Conservation (phyloP, 2,797 vertebrate species). For the Myotis findleyi region DNA sequence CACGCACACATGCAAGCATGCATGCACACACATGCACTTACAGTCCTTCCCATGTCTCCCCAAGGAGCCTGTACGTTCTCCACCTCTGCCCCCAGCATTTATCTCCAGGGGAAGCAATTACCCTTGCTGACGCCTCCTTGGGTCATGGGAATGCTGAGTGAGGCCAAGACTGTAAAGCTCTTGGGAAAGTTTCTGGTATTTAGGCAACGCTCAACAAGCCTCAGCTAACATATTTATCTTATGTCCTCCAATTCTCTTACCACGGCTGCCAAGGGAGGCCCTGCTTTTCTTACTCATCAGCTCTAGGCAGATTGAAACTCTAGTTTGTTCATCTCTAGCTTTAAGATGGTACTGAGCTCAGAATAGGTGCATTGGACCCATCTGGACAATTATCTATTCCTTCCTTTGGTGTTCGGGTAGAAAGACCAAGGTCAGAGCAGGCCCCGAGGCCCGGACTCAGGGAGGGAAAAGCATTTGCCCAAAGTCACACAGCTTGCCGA, state of each 20-base stretch:
- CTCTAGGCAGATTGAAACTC: neutral
- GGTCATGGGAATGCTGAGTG: neutral
- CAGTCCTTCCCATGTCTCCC: neutral
- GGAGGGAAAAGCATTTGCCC: neutral
- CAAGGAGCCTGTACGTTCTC: neutral
- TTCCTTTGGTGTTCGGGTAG: neutral
- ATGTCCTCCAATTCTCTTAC: neutral
- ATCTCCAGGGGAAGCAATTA: neutral
- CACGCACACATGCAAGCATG: fast-evolving
- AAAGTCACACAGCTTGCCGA: neutral
- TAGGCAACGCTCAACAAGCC: neutral
- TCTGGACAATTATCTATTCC: neutral
- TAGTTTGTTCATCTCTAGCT: neutral
- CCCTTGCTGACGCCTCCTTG: neutral
- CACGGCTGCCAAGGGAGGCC: neutral
- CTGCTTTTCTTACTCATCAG: neutral
- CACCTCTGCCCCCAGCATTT: neutral
- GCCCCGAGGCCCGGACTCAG: neutral
- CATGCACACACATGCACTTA: neutral
- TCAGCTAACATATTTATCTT: neutral
- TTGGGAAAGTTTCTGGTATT: neutral
- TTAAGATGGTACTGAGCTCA: neutral
- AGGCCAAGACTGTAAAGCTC: neutral
- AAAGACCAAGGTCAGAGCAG: neutral
- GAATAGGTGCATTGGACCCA: no score